Percentiles rank a stretch among this genome's conserved stretches.
Evolutionary conservation across 2,797 vertebrate species (phyloP).

Genomic region (Pangasius sanitwongsei): DNA sequence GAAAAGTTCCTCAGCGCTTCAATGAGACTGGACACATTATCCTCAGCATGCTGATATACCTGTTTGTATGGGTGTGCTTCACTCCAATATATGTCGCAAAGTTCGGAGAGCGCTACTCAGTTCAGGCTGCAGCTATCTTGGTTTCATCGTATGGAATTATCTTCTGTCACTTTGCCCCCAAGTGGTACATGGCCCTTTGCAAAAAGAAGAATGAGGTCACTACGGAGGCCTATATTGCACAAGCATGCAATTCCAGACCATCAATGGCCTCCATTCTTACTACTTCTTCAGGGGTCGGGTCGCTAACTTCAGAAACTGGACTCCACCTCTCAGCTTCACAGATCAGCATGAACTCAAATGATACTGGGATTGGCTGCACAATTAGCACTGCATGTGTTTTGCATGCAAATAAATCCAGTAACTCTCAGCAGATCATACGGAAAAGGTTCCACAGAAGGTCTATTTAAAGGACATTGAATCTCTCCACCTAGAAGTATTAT

Average conservation of each 20-base stretch:
- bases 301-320: not conserved
- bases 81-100: constrained; percentile 66
- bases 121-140: constrained; percentile 66
- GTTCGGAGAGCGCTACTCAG: constrained; percentile 56
- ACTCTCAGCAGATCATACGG: constrained; percentile 18
- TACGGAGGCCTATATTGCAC: constrained; percentile 53
- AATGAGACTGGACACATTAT: constrained; percentile 63
- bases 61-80: constrained; percentile 72
- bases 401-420: not conserved
- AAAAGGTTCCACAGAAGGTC: constrained; percentile 51
- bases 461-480: constrained; percentile 34
- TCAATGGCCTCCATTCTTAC: constrained; percentile 16
- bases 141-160: constrained; percentile 66
- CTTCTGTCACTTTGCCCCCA: constrained; percentile 66
- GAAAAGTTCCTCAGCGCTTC: constrained; percentile 65
- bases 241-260: constrained; percentile 31
- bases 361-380: constrained; percentile 5
- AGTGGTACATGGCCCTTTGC: constrained; percentile 68
- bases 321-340: constrained; percentile 22
- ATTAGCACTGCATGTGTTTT: not conserved
- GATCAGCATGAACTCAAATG: constrained; percentile 8
- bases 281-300: constrained; percentile 4
- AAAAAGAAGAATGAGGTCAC: constrained; percentile 62
- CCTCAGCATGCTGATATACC: constrained; percentile 69
- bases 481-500: constrained; percentile 7